phyloP scores from a whole-genome alignment of 2,888 invertebrate genomes.

The Pteria penguin region DNA sequence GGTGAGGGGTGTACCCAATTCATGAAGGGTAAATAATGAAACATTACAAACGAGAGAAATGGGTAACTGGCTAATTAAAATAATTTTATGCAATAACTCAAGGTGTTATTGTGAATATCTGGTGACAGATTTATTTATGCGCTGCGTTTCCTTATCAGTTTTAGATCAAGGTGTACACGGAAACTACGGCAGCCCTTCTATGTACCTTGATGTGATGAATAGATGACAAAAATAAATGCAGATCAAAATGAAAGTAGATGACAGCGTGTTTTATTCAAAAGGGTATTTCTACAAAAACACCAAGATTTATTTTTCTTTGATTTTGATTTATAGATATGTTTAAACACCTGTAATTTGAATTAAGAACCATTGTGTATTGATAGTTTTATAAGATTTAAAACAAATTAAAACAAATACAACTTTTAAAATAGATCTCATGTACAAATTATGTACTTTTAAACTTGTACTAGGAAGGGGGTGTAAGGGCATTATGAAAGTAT shows the following conservation, averaged over 20 bases:
- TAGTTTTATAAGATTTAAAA: too few relatives aligned
- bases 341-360: too few relatives aligned
- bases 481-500: too few relatives aligned
- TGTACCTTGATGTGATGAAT: constrained; percentile 24
- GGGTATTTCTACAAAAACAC: too few relatives aligned
- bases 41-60: constrained; percentile 3
- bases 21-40: constrained; percentile 37
- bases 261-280: neutral
- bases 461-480: too few relatives aligned
- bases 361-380: too few relatives aligned
- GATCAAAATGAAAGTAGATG: neutral
- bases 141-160: constrained; percentile 17
- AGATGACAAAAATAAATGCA: neutral
- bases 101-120: constrained; percentile 22
- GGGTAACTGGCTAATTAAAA: constrained; percentile 31
- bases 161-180: constrained; percentile 25
- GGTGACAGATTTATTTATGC: constrained; percentile 17
- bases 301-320: too few relatives aligned
- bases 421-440: too few relatives aligned
- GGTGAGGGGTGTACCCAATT: constrained; percentile 50
- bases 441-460: too few relatives aligned
- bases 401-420: too few relatives aligned
- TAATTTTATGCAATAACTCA: constrained; percentile 12
- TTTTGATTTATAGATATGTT: too few relatives aligned
- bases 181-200: constrained; percentile 15